These are phyloP conservation scores for Gambusia yucatana DNA, from an alignment of 2,797 vertebrate genomes.

Conservation along the genomic window DNA sequence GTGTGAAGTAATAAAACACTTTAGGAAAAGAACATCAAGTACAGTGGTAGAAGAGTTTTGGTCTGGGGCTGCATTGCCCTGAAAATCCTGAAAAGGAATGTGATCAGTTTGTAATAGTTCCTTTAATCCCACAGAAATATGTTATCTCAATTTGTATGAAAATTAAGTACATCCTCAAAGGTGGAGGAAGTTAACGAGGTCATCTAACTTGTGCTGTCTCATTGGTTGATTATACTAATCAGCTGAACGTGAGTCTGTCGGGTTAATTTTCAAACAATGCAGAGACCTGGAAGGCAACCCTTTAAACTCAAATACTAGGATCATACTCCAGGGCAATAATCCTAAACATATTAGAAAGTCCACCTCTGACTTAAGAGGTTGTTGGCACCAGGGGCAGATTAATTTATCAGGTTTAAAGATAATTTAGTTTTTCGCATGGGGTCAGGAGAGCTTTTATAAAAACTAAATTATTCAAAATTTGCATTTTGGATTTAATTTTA, in stretches of 20 bases:
- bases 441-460: not conserved
- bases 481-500: not conserved
- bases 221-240: not conserved
- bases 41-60: not conserved
- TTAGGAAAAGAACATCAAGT: not conserved
- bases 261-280: not conserved
- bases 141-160: not conserved
- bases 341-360: not conserved
- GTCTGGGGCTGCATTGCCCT: not conserved
- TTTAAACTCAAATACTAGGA: not conserved
- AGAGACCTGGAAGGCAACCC: not conserved
- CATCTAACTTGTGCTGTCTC: not conserved
- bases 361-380: not conserved
- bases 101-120: not conserved
- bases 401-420: not conserved
- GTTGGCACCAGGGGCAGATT: not conserved
- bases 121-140: not conserved
- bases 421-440: not conserved
- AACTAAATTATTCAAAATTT: not conserved
- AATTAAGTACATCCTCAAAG: not conserved
- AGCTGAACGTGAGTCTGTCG: not conserved
- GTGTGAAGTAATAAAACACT: not conserved
- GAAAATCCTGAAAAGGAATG: not conserved
- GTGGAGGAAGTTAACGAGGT: not conserved
- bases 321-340: not conserved